Evolutionary conservation across 2,113 vertebrate genomes (phyloP), one percentile per base, ranked within the genome.

Genomic region (Rafetus swinhoei): DNA sequence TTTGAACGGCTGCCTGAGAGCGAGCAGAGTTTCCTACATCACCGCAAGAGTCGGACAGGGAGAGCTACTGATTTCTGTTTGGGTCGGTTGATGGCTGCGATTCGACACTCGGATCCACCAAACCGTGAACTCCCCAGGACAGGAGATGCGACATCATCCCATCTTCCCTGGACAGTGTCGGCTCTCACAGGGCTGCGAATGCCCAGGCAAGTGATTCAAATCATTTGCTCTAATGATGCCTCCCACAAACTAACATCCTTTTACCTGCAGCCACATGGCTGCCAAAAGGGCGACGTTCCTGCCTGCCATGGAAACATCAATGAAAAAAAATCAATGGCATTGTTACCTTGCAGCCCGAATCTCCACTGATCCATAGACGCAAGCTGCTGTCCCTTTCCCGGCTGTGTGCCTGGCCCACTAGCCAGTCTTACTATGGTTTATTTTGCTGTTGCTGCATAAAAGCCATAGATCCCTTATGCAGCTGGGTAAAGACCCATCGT

Each of bases 221-320:
- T 45, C 0, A 77, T 45, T 9, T 56, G 19, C 77, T 62, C 62
- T 87, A 90, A 91, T 90, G 85, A 85, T 89, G 77, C 52, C 54
- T 89, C 62, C 24, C 82, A 95, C 80, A 93, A 91, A 87, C n/a
- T 12, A 90, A 13, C n/a, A 10, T 72, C 65, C 59, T 92, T 45
- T 84, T 86, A 94, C 76, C 56, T 93, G 76, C 77, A 92, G 60
- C 80, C 0, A 0, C 60, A 45, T 69, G 54, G 52, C 69, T 60
- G 88, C 54, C 2, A 12, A 88, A 7, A 90, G 57, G 52, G 54
- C 10, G 87, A 96, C 85, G 81, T 52, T 86, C 88, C 87, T 83
- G 87, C 86, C 77, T 88, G 54, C 90, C 72, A 79, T 81, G 91
- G 91, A 74, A 95, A 93, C 82, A 90, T 91, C 72, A 90, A 95